Conservation (phyloP, 2,113 vertebrate species). For the Xiphophorus hellerii region DNA sequence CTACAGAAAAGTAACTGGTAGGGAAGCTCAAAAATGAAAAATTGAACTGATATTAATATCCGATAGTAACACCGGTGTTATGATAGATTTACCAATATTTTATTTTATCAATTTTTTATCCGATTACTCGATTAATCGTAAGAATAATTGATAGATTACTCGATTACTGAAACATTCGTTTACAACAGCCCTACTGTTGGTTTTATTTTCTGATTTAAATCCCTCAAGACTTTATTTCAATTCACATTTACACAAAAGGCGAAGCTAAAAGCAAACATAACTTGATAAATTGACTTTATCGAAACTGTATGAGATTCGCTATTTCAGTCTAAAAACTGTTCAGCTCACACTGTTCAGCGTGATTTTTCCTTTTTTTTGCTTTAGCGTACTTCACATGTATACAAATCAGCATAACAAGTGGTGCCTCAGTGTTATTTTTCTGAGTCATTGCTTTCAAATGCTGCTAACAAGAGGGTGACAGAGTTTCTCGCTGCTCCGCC, state of each 20-base stretch:
- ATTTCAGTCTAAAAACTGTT: background rate
- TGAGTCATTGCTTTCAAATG: slow-evolving; percentile 20
- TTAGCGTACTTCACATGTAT: background rate
- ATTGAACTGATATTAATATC: no score
- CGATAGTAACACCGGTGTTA: no score
- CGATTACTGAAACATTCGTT: no score
- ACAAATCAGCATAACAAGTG: background rate
- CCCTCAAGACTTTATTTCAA: background rate
- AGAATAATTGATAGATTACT: no score
- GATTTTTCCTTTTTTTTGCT: background rate
- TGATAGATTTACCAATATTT: no score
- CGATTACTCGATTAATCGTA: no score
- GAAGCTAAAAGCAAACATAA: background rate
- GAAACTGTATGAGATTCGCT: background rate
- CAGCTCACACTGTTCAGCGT: background rate
- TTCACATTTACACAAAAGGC: background rate
- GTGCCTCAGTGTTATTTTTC: background rate
- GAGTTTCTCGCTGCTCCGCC: background rate
- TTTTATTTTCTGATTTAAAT: background rate
- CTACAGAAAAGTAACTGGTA: no score
- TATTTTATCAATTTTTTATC: no score
- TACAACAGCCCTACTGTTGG: background rate
- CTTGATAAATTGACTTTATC: background rate
- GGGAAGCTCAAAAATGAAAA: no score
- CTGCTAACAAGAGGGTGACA: slow-evolving; percentile 1